Evolutionary conservation across 2,113 vertebrate genomes (phyloP).

Genomic region (Hydropotes inermis): DNA sequence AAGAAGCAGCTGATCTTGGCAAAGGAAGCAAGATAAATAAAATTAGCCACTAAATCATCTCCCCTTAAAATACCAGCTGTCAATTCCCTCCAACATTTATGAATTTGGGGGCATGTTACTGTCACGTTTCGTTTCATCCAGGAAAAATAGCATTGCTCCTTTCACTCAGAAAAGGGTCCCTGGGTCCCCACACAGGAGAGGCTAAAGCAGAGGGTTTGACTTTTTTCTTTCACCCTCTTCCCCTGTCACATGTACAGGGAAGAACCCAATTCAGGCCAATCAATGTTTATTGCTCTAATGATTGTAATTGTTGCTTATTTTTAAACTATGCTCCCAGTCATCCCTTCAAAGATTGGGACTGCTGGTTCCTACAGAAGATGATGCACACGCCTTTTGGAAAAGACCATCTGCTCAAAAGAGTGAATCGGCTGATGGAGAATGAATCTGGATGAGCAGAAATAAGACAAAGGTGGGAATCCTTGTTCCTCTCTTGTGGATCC

Average conservation of each 20-base stretch:
- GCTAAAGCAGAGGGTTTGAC: neutral
- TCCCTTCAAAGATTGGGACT: neutral
- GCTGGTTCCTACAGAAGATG: neutral
- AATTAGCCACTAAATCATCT: conserved; percentile 62
- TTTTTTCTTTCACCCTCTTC: neutral
- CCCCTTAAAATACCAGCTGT: conserved; percentile 66
- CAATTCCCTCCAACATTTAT: conserved; percentile 26
- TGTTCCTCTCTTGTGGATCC: neutral
- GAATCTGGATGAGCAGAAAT: neutral
- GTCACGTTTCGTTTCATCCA: neutral
- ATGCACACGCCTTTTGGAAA: neutral
- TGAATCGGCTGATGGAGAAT: neutral
- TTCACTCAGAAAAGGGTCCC: neutral
- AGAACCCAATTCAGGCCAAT: neutral
- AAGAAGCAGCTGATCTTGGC: conserved; percentile 49
- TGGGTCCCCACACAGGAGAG: neutral
- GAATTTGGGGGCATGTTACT: conserved; percentile 43
- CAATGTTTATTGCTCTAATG: neutral
- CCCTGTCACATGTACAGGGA: neutral
- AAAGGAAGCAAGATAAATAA: conserved; percentile 66
- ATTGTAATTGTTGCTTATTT: neutral
- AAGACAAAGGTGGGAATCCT: neutral
- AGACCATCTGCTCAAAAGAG: neutral
- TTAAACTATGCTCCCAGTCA: neutral
- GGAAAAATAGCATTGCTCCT: neutral